Conservation (phyloP, 2,113 vertebrate genomes). For the Murina feae region DNA sequence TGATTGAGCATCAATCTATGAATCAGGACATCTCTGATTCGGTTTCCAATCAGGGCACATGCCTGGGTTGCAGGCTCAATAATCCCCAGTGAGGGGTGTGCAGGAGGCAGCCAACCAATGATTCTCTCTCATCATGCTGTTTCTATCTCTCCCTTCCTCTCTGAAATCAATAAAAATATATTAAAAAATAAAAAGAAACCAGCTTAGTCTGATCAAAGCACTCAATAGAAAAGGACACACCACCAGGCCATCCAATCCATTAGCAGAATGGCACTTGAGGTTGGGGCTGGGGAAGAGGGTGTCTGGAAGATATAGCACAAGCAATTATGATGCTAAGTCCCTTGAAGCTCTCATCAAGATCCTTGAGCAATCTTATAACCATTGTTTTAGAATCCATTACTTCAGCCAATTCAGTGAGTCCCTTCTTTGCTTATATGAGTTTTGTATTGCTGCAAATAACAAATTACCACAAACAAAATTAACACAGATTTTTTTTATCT, state of each 20-base stretch:
- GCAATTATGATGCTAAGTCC: not conserved
- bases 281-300: not conserved
- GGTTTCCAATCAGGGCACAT: no score
- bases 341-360: no score
- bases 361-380: no score
- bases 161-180: no score
- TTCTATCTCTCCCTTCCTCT: no score
- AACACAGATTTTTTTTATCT: not conserved
- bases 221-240: not conserved
- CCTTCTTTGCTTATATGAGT: not conserved
- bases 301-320: not conserved
- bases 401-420: not conserved
- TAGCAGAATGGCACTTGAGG: not conserved
- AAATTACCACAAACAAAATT: not conserved
- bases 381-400: not conserved
- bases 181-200: not conserved
- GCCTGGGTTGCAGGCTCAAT: no score
- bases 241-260: not conserved
- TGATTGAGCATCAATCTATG: no score
- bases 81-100: no score
- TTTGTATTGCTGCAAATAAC: not conserved
- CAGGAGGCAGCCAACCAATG: no score
- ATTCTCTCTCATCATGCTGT: no score
- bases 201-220: not conserved
- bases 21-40: no score